These are phyloP conservation scores for Macrotrachela quadricornifera DNA, from an alignment of 1,140 invertebrate species.

Conservation along the genomic window DNA sequence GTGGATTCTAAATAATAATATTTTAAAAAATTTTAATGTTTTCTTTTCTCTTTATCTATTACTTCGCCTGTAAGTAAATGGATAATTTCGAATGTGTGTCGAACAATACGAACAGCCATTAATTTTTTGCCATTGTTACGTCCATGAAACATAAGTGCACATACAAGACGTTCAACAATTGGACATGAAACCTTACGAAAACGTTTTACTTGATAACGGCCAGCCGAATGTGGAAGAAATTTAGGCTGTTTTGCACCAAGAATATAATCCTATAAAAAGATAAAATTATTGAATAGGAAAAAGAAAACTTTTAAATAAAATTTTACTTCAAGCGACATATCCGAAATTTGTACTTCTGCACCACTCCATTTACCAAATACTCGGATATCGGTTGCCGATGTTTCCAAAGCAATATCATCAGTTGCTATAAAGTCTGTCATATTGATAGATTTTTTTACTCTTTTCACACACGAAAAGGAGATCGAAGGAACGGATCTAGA, in stretches of 20 bases:
- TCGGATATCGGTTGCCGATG: constrained; percentile 52
- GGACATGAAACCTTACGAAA: constrained; percentile 98
- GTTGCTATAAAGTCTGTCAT: too few relatives aligned
- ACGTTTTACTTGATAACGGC: constrained; percentile 88
- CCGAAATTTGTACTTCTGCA: constrained; percentile 86
- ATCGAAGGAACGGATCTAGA: too few relatives aligned
- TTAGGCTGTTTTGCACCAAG: constrained; percentile 84
- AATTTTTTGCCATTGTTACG: constrained; percentile 98
- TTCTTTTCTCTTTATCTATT: constrained; percentile 13
- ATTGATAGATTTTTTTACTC: too few relatives aligned
- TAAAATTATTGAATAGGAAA: not conserved
- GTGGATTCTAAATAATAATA: constrained; percentile 45
- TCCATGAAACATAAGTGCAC: constrained; percentile 98
- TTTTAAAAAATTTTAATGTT: not conserved
- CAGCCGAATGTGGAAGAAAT: constrained; percentile 90
- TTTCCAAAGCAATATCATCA: too few relatives aligned
- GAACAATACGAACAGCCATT: constrained; percentile 93
- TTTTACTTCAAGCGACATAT: constrained; percentile 76
- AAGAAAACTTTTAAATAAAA: not conserved
- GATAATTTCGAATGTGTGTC: constrained; percentile 98
- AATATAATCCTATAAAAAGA: constrained; percentile 68
- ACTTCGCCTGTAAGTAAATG: constrained; percentile 89
- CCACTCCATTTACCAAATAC: constrained; percentile 92
- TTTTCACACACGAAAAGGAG: too few relatives aligned
- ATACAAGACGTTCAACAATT: constrained; percentile 89